Conservation (phyloP, 2,797 vertebrate species). For the Karalla daura region DNA sequence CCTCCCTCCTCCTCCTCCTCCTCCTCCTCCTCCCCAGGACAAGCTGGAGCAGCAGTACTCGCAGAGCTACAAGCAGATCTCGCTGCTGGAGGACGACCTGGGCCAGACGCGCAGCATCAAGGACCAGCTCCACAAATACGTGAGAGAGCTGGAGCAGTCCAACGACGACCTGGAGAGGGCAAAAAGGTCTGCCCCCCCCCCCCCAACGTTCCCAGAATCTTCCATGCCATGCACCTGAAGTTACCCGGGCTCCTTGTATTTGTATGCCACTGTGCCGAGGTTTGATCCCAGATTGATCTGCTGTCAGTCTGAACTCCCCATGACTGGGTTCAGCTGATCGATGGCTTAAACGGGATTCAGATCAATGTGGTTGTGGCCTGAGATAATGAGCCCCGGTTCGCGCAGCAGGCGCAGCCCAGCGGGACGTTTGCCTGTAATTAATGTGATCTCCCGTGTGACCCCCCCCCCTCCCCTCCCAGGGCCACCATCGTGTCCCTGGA, state of each 20-base stretch:
- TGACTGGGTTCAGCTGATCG: slow-evolving; percentile 2
- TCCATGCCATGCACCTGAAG: no score
- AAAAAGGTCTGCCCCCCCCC: slow-evolving; percentile 85
- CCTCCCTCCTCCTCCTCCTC: background rate
- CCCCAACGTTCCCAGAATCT: no score
- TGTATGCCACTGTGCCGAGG: no score
- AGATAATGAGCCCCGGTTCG: slow-evolving; percentile 13
- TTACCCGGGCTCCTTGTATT: no score
- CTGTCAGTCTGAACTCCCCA: background rate
- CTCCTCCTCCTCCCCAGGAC: slow-evolving; percentile 79
- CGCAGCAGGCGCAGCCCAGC: no score
- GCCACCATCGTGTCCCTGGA: slow-evolving; percentile 96
- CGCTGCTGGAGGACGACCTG: slow-evolving; percentile 93
- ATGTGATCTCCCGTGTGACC: no score
- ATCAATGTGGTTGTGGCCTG: slow-evolving; percentile 16
- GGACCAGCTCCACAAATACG: slow-evolving; percentile 96
- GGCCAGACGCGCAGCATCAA: slow-evolving; percentile 94
- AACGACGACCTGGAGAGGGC: slow-evolving; percentile 96
- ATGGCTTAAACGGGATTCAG: slow-evolving; percentile 23
- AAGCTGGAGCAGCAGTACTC: slow-evolving; percentile 93
- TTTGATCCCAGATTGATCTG: slow-evolving; percentile 2
- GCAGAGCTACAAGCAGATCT: slow-evolving; percentile 98
- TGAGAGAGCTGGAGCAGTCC: slow-evolving; percentile 96
- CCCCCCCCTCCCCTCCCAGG: slow-evolving; percentile 77
- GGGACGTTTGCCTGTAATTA: background rate